A percentile compares a stretch with the other conserved stretches of the same genome.
Evolutionary conservation across 2,888 invertebrate species (phyloP).

Genomic region (Drosophila differens): DNA sequence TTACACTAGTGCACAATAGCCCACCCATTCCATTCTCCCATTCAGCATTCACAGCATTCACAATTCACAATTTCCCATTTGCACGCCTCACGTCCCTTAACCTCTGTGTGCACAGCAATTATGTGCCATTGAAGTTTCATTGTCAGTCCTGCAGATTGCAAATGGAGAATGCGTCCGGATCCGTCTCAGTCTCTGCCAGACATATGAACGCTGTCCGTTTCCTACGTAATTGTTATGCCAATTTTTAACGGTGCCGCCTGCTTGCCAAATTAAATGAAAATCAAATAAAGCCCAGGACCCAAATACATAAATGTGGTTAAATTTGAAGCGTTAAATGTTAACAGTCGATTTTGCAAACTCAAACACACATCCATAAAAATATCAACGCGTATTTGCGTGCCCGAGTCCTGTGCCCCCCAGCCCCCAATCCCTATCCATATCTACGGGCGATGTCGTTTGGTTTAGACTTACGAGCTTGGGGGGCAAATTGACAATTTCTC

Average conservation of each 20-base stretch:
- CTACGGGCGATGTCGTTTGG: conserved; percentile 55
- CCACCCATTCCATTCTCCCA: background rate
- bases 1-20: conserved; percentile 67
- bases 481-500: conserved; percentile 79
- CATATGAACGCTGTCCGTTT: conserved; percentile 52
- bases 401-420: background rate
- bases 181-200: conserved; percentile 14
- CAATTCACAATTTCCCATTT: conserved; percentile 18
- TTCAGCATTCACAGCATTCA: conserved; percentile 21
- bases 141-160: conserved; percentile 71
- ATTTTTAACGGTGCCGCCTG: conserved; percentile 64
- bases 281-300: conserved; percentile 66
- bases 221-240: conserved; percentile 77
- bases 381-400: conserved; percentile 77
- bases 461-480: conserved; percentile 75
- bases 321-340: conserved; percentile 78
- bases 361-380: conserved; percentile 64
- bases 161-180: conserved; percentile 32
- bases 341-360: conserved; percentile 74
- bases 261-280: conserved; percentile 74
- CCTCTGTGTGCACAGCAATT: conserved; percentile 61
- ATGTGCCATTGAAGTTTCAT: conserved; percentile 76
- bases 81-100: background rate
- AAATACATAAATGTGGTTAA: conserved; percentile 71
- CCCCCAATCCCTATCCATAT: conserved; percentile 22